These are phyloP conservation scores for Tyrannus savana DNA, from an alignment of 2,113 vertebrate genomes.

Conservation along the genomic window DNA sequence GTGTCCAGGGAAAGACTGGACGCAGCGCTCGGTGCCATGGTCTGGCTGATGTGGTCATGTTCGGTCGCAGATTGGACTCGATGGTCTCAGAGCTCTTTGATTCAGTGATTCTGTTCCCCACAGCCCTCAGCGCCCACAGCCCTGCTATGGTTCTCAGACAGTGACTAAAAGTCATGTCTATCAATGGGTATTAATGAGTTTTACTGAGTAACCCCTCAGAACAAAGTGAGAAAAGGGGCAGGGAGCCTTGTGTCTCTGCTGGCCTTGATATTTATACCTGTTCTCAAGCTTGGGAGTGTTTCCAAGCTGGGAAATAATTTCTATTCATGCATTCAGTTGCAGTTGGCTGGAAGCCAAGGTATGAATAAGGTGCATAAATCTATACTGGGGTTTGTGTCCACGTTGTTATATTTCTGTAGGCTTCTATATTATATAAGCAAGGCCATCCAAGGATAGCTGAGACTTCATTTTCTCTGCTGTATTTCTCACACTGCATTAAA, in stretches of 20 bases:
- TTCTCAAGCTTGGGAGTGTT: background rate
- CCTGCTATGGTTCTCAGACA: background rate
- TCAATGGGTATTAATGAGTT: background rate
- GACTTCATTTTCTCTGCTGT: background rate
- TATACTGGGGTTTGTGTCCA: background rate
- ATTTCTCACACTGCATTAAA: conserved; percentile 9
- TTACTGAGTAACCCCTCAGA: background rate
- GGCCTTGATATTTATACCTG: background rate
- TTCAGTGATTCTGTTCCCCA: background rate
- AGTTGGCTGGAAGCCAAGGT: conserved; percentile 10
- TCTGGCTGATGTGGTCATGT: too few relatives aligned
- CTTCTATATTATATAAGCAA: conserved; percentile 16
- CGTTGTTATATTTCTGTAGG: background rate
- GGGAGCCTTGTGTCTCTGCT: background rate
- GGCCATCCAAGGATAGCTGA: background rate
- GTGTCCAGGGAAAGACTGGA: background rate
- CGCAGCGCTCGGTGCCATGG: fast-evolving
- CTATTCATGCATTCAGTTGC: background rate
- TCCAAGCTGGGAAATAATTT: background rate
- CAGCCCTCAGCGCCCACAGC: background rate
- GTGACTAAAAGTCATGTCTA: background rate
- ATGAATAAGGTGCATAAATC: conserved; percentile 29
- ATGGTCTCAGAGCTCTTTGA: background rate
- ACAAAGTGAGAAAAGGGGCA: background rate
- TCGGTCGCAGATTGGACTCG: background rate